Percentiles rank a stretch among this genome's conserved stretches.
Evolutionary conservation across 2,888 invertebrate species (phyloP).

Genomic region (Mystacides longicornis): DNA sequence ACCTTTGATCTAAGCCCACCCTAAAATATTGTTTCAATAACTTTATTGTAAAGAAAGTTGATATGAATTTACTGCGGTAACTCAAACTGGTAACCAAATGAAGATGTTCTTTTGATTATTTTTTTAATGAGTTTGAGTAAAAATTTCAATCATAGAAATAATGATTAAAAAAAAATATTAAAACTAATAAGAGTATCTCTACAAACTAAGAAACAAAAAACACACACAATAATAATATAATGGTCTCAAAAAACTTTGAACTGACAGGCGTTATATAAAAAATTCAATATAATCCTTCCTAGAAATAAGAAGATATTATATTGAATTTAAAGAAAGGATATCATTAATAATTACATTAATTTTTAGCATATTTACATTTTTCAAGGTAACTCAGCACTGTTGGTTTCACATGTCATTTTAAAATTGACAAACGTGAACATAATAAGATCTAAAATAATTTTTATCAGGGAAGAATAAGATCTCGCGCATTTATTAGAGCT

Average conservation of each 20-base stretch:
- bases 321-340: neutral
- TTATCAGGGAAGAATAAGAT: too few species aligned
- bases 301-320: neutral
- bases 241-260: conserved; percentile 13
- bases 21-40: too few species aligned
- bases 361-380: neutral
- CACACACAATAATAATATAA: neutral
- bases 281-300: conserved; percentile 1
- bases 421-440: conserved; percentile 9
- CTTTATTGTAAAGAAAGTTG: too few species aligned
- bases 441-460: conserved; percentile 1
- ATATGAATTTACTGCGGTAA: too few species aligned
- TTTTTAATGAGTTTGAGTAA: too few species aligned
- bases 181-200: neutral
- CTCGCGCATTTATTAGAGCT: too few species aligned
- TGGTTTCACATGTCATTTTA: conserved; percentile 18
- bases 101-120: too few species aligned
- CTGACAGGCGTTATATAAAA: conserved; percentile 10
- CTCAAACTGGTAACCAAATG: too few species aligned
- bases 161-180: neutral
- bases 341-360: conserved; percentile 1
- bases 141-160: neutral
- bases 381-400: conserved; percentile 26
- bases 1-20: too few species aligned
- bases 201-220: neutral